phyloP scores from a whole-genome alignment of 2,888 invertebrate species.

The Brassicogethes aeneus region DNA sequence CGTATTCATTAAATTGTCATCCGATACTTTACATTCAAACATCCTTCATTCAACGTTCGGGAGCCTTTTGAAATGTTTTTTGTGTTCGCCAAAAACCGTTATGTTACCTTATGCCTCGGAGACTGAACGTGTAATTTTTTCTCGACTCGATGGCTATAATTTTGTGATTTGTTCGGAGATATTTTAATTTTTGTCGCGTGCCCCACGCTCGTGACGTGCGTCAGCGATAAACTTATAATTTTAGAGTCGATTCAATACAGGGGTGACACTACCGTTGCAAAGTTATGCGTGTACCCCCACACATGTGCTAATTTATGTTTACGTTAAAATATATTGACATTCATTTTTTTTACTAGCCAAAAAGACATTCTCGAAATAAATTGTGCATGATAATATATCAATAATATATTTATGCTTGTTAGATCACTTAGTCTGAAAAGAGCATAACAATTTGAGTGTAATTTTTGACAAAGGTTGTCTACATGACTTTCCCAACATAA shows the following conservation, averaged over 20 bases:
- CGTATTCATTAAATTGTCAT: conserved; percentile 34
- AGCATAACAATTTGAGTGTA: too few species aligned
- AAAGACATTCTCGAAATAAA: too few species aligned
- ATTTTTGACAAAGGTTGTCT: too few species aligned
- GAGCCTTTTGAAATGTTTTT: conserved; percentile 32
- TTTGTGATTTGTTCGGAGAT: conserved; percentile 35
- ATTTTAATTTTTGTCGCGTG: conserved; percentile 40
- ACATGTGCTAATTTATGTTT: too few species aligned
- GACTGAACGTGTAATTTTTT: conserved; percentile 34
- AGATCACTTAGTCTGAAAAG: too few species aligned
- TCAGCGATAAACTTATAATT: neutral
- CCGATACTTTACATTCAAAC: conserved; percentile 33
- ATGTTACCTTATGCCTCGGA: conserved; percentile 29
- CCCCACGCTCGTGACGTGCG: conserved; percentile 11
- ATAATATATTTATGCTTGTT: too few species aligned
- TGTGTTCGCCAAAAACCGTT: conserved; percentile 35
- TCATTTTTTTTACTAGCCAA: too few species aligned
- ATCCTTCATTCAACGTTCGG: conserved; percentile 27
- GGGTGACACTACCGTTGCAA: conserved; percentile 1
- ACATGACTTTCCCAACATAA: too few species aligned
- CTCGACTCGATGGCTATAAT: conserved; percentile 35
- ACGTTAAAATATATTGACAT: too few species aligned
- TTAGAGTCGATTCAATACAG: neutral
- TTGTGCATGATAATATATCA: too few species aligned
- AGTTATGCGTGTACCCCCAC: too few species aligned